Base-by-base conservation (phyloP, 1,140 invertebrate species). In the Rhyzopertha dominica region DNA sequence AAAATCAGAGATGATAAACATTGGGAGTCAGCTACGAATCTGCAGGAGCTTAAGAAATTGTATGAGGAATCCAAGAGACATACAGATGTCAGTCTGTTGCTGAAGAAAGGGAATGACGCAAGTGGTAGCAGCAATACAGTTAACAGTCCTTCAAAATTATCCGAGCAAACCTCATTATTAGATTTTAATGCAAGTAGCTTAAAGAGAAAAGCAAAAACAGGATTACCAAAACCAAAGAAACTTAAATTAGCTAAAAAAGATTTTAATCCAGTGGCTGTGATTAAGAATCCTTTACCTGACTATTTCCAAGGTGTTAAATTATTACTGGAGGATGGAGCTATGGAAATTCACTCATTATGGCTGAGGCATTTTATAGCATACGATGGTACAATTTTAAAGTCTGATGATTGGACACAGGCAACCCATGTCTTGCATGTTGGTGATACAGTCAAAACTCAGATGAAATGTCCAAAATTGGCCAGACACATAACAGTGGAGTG, bases 1-100 rank as follows among this genome's bases (percentile, higher is more conserved):
- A 79, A 79, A 51, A 81, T 92, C 41, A 74, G 91, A 30, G 67
- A 79, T 51, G 92, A 95, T 61, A 95, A 95, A 72, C 70, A 76
- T 36, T 92, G 89, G 80, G 67, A 87, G 56, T 79, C 81, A 0
- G 90, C 91, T 0, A 95, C 90, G 1, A 81, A 76, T 62, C 67
- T 95, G 20, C 69, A 79, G 25, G 81, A 91, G 62, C 67, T 95
- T 1, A 74, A 77, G 47, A 55, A 65, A 30, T 64, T 87, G 4
- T 85, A 76, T 55, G 69, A 77, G 31, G 79, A 74, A n/a, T 85
- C 81, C 0, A 80, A 82, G 56, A 74, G 81, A 49, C 76, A 78
- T 44, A 76, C 78, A 0, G 81, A 86, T 60, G 74, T 83, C 7
- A 74, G 74, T 17, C 62, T 80, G n/a, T 61, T 84, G 8, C 65